Conservation (phyloP, 2,888 invertebrate species). For the Stenchaetothrips biformis region DNA sequence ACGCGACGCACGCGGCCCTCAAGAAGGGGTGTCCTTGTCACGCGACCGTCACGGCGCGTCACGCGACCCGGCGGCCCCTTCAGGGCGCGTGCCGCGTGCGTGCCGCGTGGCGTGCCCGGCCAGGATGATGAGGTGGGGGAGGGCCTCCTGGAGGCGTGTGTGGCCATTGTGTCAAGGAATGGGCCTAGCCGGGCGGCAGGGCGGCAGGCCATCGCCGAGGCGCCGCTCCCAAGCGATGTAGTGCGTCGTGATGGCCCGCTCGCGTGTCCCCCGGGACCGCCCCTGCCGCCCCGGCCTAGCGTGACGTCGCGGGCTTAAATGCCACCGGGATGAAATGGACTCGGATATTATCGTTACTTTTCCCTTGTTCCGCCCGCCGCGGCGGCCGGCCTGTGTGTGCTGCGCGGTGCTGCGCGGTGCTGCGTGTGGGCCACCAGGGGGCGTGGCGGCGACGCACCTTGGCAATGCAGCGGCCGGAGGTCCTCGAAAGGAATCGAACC, state of each 20-base stretch:
- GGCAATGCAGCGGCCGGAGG: no score
- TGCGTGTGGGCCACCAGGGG: no score
- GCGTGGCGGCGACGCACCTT: no score
- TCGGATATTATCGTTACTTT: background rate
- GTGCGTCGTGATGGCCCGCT: background rate
- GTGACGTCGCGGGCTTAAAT: conserved; percentile 15
- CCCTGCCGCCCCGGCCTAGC: conserved; percentile 7
- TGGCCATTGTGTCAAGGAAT: background rate
- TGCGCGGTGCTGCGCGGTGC: no score
- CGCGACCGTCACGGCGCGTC: background rate
- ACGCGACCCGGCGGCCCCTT: background rate
- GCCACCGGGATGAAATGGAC: background rate
- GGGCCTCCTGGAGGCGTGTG: background rate
- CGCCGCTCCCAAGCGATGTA: background rate
- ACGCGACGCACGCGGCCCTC: no score
- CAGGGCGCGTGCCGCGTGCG: no score
- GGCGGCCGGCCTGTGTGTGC: no score
- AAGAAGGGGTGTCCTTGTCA: background rate
- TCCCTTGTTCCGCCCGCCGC: background rate
- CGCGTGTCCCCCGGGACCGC: conserved; percentile 17
- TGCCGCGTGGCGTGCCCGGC: no score
- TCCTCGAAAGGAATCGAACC: no score
- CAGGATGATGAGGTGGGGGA: no score
- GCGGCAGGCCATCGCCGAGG: background rate
- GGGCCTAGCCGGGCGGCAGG: background rate